A percentile compares a stretch with the other conserved stretches of the same genome.
Conservation (phyloP, 2,888 invertebrate genomes). For the Encarsia formosa region DNA sequence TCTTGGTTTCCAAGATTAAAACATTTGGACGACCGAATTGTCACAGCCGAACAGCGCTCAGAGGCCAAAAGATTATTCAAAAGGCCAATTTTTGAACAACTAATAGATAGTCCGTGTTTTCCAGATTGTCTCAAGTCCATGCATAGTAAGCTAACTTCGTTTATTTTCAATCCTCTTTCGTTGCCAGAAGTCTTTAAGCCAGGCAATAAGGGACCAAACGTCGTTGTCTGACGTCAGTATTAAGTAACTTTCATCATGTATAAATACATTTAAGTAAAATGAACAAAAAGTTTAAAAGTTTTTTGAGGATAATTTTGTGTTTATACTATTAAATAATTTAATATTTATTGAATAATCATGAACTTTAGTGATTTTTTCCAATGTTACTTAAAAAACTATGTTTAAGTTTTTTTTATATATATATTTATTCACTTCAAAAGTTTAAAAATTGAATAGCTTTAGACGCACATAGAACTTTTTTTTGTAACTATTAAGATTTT, state of each 20-base stretch:
- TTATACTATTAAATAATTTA: too few species aligned
- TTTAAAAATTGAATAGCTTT: too few species aligned
- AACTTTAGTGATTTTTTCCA: too few species aligned
- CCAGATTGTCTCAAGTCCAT: slow-evolving; percentile 43
- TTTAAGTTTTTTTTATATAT: too few species aligned
- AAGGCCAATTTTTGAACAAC: slow-evolving; percentile 58
- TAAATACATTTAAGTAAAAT: slow-evolving; percentile 7
- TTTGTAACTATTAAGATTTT: too few species aligned
- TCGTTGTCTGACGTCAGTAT: slow-evolving; percentile 26
- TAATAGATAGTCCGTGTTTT: slow-evolving; percentile 43
- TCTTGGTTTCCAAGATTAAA: slow-evolving; percentile 66
- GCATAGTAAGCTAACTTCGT: slow-evolving; percentile 39
- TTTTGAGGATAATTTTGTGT: too few species aligned
- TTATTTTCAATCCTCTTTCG: slow-evolving; percentile 36
- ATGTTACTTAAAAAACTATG: too few species aligned
- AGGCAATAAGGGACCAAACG: slow-evolving; percentile 12
- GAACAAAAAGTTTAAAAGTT: slow-evolving; percentile 4
- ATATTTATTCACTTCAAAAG: too few species aligned
- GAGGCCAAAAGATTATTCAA: slow-evolving; percentile 64
- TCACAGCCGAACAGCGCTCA: slow-evolving; percentile 62
- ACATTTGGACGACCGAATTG: slow-evolving; percentile 67
- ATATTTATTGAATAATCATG: too few species aligned
- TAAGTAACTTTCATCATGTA: slow-evolving; percentile 11
- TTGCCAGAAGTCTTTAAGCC: slow-evolving; percentile 28
- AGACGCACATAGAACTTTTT: too few species aligned